Conservation (phyloP, 2,888 invertebrate genomes). For the Bhutanitis thaidina region DNA sequence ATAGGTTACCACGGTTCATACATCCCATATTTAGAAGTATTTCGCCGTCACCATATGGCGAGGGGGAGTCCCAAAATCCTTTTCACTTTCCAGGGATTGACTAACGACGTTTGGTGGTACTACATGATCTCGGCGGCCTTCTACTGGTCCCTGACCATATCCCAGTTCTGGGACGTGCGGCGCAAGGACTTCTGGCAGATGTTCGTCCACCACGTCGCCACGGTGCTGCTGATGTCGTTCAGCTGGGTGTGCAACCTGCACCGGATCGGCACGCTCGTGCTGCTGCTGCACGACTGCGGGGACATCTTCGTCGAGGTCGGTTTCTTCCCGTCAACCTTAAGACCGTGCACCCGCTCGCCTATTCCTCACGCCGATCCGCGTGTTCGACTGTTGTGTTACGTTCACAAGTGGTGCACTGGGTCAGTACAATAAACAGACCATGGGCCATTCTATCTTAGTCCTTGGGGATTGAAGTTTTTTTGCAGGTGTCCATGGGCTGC, state of each 20-base stretch:
- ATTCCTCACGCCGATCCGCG: no score
- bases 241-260: constrained; percentile 98
- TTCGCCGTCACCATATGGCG: no score
- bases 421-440: no score
- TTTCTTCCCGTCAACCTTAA: background rate
- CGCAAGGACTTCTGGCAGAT: constrained; percentile 98
- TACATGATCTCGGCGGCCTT: constrained; percentile 96
- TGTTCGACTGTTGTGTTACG: no score
- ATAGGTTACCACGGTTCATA: no score
- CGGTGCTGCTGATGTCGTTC: constrained; percentile 92
- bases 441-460: no score
- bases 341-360: no score
- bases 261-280: constrained; percentile 93
- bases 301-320: constrained; percentile 92
- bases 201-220: constrained; percentile 98
- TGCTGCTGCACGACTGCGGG: constrained; percentile 92
- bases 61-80: no score
- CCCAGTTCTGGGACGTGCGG: constrained; percentile 94
- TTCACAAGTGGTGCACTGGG: no score
- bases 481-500: no score
- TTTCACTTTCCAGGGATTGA: constrained; percentile 82
- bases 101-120: constrained; percentile 94
- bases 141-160: constrained; percentile 94
- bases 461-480: no score
- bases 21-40: no score